These are phyloP conservation scores for Pygoscelis antarcticus DNA, from an alignment of 2,113 vertebrate species.

Conservation along the genomic window DNA sequence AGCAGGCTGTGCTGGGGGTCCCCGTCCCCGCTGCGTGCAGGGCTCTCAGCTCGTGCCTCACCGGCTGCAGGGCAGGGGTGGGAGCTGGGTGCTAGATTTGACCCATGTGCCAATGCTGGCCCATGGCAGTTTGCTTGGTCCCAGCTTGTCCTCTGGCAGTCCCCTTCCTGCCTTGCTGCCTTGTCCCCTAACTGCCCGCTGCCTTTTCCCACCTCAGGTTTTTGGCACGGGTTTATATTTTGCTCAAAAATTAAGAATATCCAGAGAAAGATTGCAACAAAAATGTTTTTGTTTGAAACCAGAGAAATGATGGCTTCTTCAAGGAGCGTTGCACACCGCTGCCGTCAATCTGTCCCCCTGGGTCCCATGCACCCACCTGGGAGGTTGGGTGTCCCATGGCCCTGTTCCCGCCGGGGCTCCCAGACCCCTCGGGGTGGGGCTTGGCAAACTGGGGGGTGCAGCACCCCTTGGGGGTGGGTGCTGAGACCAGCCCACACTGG, in stretches of 20 bases:
- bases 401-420: fast-evolving
- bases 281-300: background rate
- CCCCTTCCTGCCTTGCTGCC: background rate
- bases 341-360: background rate
- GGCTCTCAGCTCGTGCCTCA: background rate
- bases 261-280: background rate
- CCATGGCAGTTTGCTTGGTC: background rate
- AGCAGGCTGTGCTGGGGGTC: background rate
- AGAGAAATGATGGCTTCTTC: background rate
- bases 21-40: fast-evolving
- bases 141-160: background rate
- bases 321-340: background rate
- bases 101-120: background rate
- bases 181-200: background rate
- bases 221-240: background rate
- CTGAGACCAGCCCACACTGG: background rate
- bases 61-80: background rate
- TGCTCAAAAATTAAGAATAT: background rate
- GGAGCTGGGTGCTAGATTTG: background rate
- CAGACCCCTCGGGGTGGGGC: background rate
- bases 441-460: fast-evolving
- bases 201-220: background rate
- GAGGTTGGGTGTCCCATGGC: background rate
- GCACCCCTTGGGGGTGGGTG: background rate
- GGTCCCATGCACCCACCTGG: fast-evolving